Evolutionary conservation across 2,888 invertebrate genomes (phyloP).

Genomic region (Neoscelio sp.): DNA sequence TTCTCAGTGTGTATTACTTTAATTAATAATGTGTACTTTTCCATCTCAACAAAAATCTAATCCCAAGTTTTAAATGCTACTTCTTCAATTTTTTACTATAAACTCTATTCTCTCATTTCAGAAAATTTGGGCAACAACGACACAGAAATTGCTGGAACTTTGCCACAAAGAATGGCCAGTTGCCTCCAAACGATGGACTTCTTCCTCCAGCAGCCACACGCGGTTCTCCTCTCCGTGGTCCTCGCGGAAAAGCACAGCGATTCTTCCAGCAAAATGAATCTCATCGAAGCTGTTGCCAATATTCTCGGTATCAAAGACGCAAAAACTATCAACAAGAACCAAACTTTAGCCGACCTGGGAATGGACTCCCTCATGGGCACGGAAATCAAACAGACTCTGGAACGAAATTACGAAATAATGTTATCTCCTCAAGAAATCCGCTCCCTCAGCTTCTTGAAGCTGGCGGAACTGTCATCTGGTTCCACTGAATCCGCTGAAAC

Average conservation of each 20-base stretch:
- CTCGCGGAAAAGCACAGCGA: conserved; percentile 91
- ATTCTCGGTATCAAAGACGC: conserved; percentile 96
- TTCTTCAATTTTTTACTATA: too few species aligned
- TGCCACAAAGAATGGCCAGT: conserved; percentile 97
- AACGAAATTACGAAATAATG: conserved; percentile 95
- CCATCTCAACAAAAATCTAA: too few species aligned
- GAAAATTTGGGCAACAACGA: conserved; percentile 93
- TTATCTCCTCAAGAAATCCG: conserved; percentile 96
- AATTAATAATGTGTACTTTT: not conserved
- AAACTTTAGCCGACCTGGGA: conserved; percentile 96
- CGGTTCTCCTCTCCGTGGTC: conserved; percentile 93
- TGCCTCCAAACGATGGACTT: conserved; percentile 94
- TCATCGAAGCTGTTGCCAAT: conserved; percentile 93
- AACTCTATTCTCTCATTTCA: too few species aligned
- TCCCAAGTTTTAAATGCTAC: too few species aligned
- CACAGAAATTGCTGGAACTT: conserved; percentile 96
- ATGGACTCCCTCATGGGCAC: conserved; percentile 99
- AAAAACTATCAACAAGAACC: conserved; percentile 89
- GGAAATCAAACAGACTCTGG: conserved; percentile 98
- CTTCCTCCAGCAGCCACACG: conserved; percentile 95
- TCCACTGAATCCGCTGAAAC: conserved; percentile 70
- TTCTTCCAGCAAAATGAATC: conserved; percentile 85
- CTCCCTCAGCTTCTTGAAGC: conserved; percentile 90
- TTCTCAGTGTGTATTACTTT: too few species aligned
- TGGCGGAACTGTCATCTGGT: conserved; percentile 85